Conservation (phyloP, 30 jellyfish, hydroid and myxozoan genomes). For the Pelagia noctiluca region DNA sequence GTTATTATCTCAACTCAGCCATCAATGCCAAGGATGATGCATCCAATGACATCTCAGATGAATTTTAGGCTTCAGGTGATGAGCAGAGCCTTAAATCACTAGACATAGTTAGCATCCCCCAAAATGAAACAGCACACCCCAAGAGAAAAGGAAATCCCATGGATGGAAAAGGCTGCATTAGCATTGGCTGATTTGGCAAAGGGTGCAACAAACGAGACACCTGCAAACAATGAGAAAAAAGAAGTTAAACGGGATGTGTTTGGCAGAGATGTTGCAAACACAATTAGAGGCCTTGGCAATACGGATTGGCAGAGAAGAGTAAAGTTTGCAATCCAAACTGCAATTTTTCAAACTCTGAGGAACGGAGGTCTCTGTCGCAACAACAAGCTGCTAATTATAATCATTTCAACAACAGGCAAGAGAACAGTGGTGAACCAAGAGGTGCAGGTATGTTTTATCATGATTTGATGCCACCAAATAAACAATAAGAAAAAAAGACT, state of each 20-base stretch:
- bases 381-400: constrained; percentile 11
- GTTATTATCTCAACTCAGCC: constrained; percentile 28
- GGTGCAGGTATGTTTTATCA: constrained; percentile 17
- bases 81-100: constrained; percentile 21
- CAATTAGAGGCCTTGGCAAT: constrained; percentile 26
- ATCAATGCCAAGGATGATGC: constrained; percentile 14
- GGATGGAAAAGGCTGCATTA: constrained; percentile 46
- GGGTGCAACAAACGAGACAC: constrained; percentile 16
- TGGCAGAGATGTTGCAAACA: constrained; percentile 45
- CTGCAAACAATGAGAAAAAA: constrained; percentile 28
- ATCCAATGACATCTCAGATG: not conserved
- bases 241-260: constrained; percentile 46
- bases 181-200: constrained; percentile 35
- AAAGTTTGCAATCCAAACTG: constrained; percentile 41
- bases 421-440: constrained; percentile 16
- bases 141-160: constrained; percentile 19
- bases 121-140: constrained; percentile 10
- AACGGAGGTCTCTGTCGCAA: constrained; percentile 14
- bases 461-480: constrained; percentile 32
- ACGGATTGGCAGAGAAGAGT: constrained; percentile 38
- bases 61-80: constrained; percentile 2
- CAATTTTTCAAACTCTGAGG: constrained; percentile 26
- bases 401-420: constrained; percentile 5
- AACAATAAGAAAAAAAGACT: not conserved
- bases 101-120: constrained; percentile 19